These are phyloP conservation scores for Picathartes gymnocephalus DNA, from an alignment of 2,113 vertebrate species.

Conservation along the genomic window DNA sequence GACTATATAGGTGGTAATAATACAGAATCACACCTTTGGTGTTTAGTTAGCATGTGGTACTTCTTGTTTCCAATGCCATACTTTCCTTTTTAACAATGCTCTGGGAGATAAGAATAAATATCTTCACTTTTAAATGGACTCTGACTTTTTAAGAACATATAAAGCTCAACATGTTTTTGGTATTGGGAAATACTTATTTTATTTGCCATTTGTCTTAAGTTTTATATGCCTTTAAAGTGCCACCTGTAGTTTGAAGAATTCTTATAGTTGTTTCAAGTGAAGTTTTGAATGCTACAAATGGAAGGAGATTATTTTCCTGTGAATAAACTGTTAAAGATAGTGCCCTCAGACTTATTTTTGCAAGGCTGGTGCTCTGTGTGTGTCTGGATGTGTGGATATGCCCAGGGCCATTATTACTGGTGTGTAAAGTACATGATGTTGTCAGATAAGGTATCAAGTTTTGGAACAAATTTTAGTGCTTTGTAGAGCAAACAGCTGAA, in stretches of 20 bases:
- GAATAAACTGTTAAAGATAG: slow-evolving; percentile 46
- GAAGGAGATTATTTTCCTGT: slow-evolving; percentile 17
- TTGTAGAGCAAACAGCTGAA: neutral
- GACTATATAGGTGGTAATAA: neutral
- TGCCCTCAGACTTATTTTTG: neutral
- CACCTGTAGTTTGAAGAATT: neutral
- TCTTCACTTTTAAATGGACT: neutral
- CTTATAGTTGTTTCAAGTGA: neutral
- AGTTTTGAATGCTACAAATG: neutral
- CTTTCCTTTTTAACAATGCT: neutral
- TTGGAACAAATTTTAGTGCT: neutral
- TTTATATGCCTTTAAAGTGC: slow-evolving; percentile 2
- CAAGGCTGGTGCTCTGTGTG: neutral
- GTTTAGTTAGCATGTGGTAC: neutral
- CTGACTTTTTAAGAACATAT: neutral
- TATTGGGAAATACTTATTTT: neutral
- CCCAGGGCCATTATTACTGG: neutral
- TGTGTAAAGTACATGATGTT: neutral
- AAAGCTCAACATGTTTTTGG: neutral
- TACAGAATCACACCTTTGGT: neutral
- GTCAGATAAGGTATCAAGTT: fast-evolving
- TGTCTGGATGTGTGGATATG: neutral
- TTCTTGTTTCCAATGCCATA: neutral
- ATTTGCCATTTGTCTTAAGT: slow-evolving; percentile 28
- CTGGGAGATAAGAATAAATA: neutral